Base-by-base conservation (phyloP, 2,797 vertebrate species). In the Pogoniulus pusillus region DNA sequence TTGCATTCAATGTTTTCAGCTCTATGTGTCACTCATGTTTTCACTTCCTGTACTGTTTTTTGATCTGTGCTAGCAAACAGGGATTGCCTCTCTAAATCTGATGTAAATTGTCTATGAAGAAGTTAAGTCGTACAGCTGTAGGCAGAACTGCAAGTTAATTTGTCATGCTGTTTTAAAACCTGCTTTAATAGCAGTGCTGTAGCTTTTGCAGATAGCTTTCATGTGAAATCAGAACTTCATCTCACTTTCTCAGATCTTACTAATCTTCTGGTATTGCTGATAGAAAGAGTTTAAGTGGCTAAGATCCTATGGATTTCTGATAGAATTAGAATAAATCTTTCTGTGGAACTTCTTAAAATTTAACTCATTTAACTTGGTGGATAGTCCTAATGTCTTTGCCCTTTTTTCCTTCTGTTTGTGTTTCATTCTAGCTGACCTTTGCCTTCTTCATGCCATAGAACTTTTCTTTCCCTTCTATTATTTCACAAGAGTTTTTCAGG, bases 11-110 rank as follows among this genome's bases (percentile, higher is more conserved):
- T 39, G 10, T 3, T 78, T 91, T 76, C 5, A 10, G 27, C 43
- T 57, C 7, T 64, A 91, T 85, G 5, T 77, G 91, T 85, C 47
- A 59, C 32, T 29, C 11, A 3, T 24, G 9, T 78, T 96, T 93
- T 87, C 24, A 60, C 88, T 92, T 94, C 26, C 34, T 72, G 12
- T 43, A 35, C 43, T 91, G 22, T 16, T 87, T 84, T 87, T 47
- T 86, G 45, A 94, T 30, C 63, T 79, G 71, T 93, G 73, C 12
- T 93, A 94, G 85, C 86, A 84, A 90, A 93, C 39, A 66, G 6
- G 4, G 27, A 53, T 20, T 82, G 57, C 49, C 66, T 92, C 29
- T 55, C 32, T 86, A 59, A 94, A 89, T 53, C 9, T 83, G 58
- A 75, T 75, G 65, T 74, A 92, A 95, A 80, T 81, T 60, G 84